These are phyloP conservation scores for Cnemophilus loriae DNA, from an alignment of 2,113 vertebrate species.

Conservation along the genomic window DNA sequence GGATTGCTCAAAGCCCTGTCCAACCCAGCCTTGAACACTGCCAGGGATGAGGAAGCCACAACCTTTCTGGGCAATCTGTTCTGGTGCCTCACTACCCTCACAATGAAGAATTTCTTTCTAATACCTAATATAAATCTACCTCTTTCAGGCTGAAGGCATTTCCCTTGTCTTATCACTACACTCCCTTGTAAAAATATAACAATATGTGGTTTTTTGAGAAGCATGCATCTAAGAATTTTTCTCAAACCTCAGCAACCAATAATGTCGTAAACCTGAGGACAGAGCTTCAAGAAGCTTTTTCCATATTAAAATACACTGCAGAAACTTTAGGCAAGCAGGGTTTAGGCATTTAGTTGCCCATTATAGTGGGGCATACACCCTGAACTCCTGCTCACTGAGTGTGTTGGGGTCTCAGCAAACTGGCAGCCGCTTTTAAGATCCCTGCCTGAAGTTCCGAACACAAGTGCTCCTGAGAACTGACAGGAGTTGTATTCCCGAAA, in stretches of 20 bases:
- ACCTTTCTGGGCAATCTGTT: neutral
- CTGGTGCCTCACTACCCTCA: neutral
- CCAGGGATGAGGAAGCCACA: neutral
- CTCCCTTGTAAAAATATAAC: neutral
- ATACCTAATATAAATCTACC: neutral
- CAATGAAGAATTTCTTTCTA: neutral
- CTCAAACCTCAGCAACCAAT: neutral
- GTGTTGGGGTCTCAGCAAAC: neutral
- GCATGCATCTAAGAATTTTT: neutral
- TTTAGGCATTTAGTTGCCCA: neutral
- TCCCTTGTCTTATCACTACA: neutral
- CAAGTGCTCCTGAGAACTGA: neutral
- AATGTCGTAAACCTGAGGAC: neutral
- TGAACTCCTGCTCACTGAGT: neutral
- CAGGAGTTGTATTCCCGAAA: neutral
- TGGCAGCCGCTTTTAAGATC: accelerated
- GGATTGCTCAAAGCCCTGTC: neutral
- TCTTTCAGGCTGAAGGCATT: neutral
- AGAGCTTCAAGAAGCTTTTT: neutral
- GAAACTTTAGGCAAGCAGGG: neutral
- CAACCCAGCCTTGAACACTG: neutral
- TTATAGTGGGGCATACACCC: too few relatives aligned
- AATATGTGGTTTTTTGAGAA: accelerated
- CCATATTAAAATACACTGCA: neutral
- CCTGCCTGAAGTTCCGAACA: neutral